Base-by-base conservation (phyloP, 2,797 vertebrate species). In the Anas bernieri region DNA sequence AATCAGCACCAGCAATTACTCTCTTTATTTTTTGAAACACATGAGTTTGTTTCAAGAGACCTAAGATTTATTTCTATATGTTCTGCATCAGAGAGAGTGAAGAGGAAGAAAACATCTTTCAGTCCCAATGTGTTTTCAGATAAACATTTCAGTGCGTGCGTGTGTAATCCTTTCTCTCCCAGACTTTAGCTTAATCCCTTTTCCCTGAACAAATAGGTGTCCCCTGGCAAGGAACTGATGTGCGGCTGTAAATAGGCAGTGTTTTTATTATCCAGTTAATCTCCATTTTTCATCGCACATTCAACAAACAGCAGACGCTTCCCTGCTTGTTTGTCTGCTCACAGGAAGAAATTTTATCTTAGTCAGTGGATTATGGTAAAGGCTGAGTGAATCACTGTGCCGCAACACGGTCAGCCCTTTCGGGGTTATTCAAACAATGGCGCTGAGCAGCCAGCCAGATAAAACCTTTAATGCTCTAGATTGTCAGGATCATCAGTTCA, bases 401-500 rank as follows among this genome's bases (percentile, higher is more conserved):
- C 96, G 96, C 93, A 94, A 96, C 96, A 70, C 1, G 55, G 97
- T 98, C 98, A 97, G 98, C 96, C 97, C 95, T 98, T 97, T 98
- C 97, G 96, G 98, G 97, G 97, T 98, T 97, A 97, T 90, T 83
- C 59, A 94, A 92, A 97, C 98, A 98, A 98, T 98, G 97, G 97
- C 55, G 94, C 97, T 97, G 98, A 98, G 97, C 97, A 98, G 97
- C 96, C 97, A 96, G 97, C 95, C 97, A 96, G 98, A 98, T 96
- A 96, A 96, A 96, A 86, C n/a, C 75, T 91, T 93, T 96, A 94
- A 97, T 94, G 92, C 86, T 82, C 58, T 83, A 83, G 91, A 91
- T 97, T 97, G 98, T 96, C 97, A 94, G 96, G 95, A 98, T 99
- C 98, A 99, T 98, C 98, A 98, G 80, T 98, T 98, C 97, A 62